A percentile compares a stretch with the other conserved stretches of the same genome.
Conservation (phyloP, 2,113 vertebrate species). For the Silurus meridionalis region DNA sequence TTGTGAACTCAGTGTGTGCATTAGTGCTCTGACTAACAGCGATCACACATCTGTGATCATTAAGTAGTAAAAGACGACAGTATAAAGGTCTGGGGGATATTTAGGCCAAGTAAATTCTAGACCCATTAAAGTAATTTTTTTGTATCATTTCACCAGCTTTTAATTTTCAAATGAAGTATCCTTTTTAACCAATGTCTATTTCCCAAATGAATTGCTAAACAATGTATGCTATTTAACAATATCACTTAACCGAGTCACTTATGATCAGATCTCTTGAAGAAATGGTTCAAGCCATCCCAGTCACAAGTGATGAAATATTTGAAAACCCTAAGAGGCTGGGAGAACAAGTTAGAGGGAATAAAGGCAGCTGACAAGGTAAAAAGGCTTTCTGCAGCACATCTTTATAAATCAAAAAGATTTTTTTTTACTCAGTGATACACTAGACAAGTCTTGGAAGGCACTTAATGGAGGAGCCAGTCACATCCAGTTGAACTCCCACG, state of each 20-base stretch:
- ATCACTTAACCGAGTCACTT: neutral
- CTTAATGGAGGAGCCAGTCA: constrained; percentile 38
- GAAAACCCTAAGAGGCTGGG: neutral
- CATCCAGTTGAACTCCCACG: constrained; percentile 36
- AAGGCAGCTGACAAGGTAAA: constrained; percentile 27
- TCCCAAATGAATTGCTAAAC: neutral
- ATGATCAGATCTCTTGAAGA: neutral
- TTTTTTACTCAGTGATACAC: constrained; percentile 36
- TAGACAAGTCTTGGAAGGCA: constrained; percentile 26
- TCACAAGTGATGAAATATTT: constrained; percentile 7
- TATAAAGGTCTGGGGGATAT: neutral
- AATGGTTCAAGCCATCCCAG: neutral
- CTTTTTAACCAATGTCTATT: neutral
- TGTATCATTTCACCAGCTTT: neutral
- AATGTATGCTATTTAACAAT: neutral
- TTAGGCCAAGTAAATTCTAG: neutral
- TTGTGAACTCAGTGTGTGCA: constrained; percentile 25
- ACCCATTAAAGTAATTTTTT: neutral
- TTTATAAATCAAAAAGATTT: constrained; percentile 46
- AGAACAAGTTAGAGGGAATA: constrained; percentile 16
- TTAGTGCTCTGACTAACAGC: neutral
- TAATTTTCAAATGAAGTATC: neutral
- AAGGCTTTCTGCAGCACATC: constrained; percentile 21
- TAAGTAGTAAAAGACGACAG: neutral
- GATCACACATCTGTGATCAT: neutral